Conservation (phyloP, 2,113 vertebrate species). For the Macrotis lagotis region DNA sequence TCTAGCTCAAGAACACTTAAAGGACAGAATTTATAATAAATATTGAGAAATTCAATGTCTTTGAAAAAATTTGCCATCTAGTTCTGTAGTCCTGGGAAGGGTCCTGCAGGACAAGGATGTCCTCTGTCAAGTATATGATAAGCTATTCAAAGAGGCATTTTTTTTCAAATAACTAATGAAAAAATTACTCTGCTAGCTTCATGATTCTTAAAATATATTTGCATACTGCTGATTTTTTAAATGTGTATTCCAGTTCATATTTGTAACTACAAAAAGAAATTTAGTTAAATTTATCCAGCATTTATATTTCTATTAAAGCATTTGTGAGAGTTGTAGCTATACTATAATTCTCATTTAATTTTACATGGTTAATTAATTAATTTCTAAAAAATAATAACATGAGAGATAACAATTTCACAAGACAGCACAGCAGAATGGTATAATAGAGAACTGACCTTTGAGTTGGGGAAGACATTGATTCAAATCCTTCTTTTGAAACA, state of each 20-base stretch:
- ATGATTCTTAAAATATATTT: not conserved
- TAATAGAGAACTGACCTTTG: not conserved
- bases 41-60: not conserved
- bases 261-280: not conserved
- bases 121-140: not conserved
- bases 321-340: not conserved
- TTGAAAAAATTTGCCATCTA: not conserved
- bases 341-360: not conserved
- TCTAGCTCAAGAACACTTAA: not conserved
- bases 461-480: not conserved
- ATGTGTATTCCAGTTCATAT: not conserved
- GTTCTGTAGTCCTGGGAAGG: not conserved
- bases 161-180: not conserved
- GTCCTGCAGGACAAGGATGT: not conserved
- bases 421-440: not conserved
- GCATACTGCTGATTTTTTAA: not conserved
- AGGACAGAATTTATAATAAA: not conserved
- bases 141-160: not conserved
- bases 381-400: not conserved
- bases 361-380: not conserved
- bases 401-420: not conserved
- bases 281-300: not conserved
- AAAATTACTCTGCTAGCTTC: not conserved
- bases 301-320: not conserved
- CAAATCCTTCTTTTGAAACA: not conserved